Evolutionary conservation across 2,888 invertebrate species (phyloP).

Genomic region (Dyspetes luteomarginatus): DNA sequence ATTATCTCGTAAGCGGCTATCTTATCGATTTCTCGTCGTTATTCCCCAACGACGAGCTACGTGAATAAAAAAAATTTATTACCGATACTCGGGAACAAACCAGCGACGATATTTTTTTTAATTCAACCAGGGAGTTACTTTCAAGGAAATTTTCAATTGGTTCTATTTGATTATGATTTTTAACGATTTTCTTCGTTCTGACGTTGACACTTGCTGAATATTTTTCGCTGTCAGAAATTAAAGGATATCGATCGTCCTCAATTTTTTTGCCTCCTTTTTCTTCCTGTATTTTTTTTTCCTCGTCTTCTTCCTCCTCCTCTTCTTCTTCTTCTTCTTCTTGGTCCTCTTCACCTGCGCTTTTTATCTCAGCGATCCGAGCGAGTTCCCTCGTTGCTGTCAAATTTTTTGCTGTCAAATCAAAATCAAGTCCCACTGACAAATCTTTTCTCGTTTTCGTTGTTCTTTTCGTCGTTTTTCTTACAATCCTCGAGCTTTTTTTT

Average conservation of each 20-base stretch:
- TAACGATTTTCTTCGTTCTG: too few species aligned
- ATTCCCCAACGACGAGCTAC: not conserved
- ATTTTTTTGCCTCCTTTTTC: not conserved
- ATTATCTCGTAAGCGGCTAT: slow-evolving; percentile 82
- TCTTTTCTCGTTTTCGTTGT: slow-evolving; percentile 32
- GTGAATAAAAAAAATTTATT: too few species aligned
- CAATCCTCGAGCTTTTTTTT: slow-evolving; percentile 67
- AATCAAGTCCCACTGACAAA: slow-evolving; percentile 67
- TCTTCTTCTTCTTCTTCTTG: slow-evolving; percentile 55
- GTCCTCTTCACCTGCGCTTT: slow-evolving; percentile 28
- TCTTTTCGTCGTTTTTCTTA: slow-evolving; percentile 22
- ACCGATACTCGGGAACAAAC: not conserved
- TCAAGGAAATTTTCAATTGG: not conserved
- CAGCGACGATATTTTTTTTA: not conserved
- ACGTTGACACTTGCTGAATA: too few species aligned
- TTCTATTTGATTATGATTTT: not conserved
- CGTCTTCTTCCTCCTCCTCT: slow-evolving; percentile 52
- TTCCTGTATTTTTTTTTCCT: slow-evolving; percentile 55
- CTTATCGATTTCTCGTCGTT: slow-evolving; percentile 30
- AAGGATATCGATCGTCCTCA: not conserved
- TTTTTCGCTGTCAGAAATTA: not conserved
- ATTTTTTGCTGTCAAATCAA: slow-evolving; percentile 64
- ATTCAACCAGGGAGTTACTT: not conserved
- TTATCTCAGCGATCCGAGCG: slow-evolving; percentile 46
- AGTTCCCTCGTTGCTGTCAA: slow-evolving; percentile 44